Percentiles rank a stretch among this genome's conserved stretches.
phyloP scores from a whole-genome alignment of 2,888 invertebrate species.

The Chymomyza fuscimana region DNA sequence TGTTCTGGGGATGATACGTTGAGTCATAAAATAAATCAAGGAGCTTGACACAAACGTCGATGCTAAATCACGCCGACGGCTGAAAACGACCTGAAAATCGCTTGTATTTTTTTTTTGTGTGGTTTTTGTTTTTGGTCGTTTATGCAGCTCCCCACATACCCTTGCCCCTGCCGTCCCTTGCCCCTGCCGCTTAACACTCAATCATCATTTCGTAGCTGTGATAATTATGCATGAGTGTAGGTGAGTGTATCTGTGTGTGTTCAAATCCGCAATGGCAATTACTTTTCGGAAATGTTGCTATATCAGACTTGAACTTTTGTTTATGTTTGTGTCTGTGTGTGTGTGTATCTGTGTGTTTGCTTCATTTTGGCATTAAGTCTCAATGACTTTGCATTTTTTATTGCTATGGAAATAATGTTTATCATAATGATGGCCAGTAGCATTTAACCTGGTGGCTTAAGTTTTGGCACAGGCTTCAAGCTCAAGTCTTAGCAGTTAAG shows the following conservation, averaged over 20 bases:
- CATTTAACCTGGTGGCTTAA: neutral
- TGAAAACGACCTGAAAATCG: constrained; percentile 21
- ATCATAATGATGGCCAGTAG: constrained; percentile 44
- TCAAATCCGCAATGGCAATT: constrained; percentile 54
- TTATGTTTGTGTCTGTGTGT: constrained; percentile 22
- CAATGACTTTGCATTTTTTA: constrained; percentile 36
- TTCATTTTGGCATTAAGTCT: constrained; percentile 22
- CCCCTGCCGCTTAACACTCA: neutral
- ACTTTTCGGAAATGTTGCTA: constrained; percentile 54
- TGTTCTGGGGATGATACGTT: constrained; percentile 50
- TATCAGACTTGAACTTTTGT: constrained; percentile 51
- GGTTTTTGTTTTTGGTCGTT: neutral
- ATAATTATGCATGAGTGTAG: constrained; percentile 45
- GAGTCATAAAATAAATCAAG: constrained; percentile 72
- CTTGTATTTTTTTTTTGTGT: neutral
- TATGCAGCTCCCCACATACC: neutral
- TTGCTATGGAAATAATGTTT: constrained; percentile 29
- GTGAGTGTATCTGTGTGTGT: constrained; percentile 3
- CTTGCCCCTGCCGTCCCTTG: no score
- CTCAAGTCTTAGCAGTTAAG: constrained; percentile 14
- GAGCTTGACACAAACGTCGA: constrained; percentile 64
- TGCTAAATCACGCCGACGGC: constrained; percentile 64
- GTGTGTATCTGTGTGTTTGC: constrained; percentile 28
- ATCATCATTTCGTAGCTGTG: constrained; percentile 1
- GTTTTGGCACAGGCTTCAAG: neutral